Base-by-base conservation (phyloP, 2,888 invertebrate species). In the Siphlonurus alternatus region DNA sequence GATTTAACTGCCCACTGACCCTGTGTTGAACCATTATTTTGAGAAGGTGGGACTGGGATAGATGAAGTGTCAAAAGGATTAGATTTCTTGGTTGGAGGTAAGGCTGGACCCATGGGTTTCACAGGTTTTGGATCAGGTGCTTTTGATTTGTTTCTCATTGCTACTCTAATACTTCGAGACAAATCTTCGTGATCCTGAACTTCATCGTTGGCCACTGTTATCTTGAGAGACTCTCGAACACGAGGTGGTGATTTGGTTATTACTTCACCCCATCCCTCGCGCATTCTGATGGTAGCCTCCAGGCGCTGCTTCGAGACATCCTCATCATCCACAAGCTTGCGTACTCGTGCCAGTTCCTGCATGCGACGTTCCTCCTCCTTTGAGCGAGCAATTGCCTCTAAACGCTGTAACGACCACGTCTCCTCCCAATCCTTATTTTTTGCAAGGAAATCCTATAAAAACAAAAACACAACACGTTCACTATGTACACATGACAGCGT, bases 341-440 rank as follows among this genome's bases (percentile, higher is more conserved):
- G 5, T 38, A 38, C 38, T 15, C 38, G 5, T 15, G 15, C 15
- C 38, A 38, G 15, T 15, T 38, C 38, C 38, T 38, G 38, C 7
- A 38, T 38, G 38, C 38, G 38, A 10, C 38, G 5, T 10, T 38
- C 38, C 62, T 75, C 74, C 51, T 75, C 74, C 1, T 73, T 72
- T 53, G 74, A 73, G 62, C 73, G 74, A 69, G 83, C 83, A 66
- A 82, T 81, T 0, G 87, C 84, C 69, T 84, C 85, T 70, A 87
- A 89, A 2, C 92, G 80, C 74, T 90, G 90, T 7, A 85, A 85
- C 77, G 88, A 80, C 90, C 91, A 92, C 71, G 90, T 89, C 0
- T 86, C 85, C 74, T 93, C 92, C 86, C 90, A 92, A 70, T 89
- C 88, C 0, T 91, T 89, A 76, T 90, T 90, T 74, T 89, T 87